phyloP scores from a whole-genome alignment of 2,888 invertebrate genomes.

The Ochlodes sylvanus region DNA sequence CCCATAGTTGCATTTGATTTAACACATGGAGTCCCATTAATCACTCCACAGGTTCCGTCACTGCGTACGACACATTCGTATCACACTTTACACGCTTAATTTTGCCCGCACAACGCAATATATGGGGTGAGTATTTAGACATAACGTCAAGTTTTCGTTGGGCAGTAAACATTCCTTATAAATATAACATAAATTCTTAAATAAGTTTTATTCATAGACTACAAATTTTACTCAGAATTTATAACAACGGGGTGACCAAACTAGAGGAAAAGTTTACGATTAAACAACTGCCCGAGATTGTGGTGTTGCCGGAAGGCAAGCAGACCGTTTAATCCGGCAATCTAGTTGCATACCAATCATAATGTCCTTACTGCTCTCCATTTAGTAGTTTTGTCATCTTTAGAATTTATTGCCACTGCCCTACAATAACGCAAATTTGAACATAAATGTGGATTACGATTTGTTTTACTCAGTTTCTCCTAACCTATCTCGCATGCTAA shows the following conservation, averaged over 20 bases:
- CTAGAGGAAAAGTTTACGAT: not conserved
- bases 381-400: no score
- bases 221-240: not conserved
- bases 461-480: no score
- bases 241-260: not conserved
- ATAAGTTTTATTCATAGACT: no score
- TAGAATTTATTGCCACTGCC: no score
- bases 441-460: no score
- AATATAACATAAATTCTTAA: no score
- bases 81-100: not conserved
- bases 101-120: not conserved
- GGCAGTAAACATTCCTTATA: no score
- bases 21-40: conserved; percentile 2
- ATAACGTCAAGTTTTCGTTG: no score
- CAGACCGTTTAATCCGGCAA: conserved; percentile 2
- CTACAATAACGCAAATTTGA: no score
- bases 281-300: not conserved
- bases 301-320: not conserved
- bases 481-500: no score
- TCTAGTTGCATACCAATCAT: not conserved
- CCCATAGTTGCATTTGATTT: conserved; percentile 46
- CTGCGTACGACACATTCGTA: not conserved
- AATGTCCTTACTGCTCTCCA: not conserved
- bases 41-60: not conserved
- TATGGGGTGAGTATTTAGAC: not conserved